These are phyloP conservation scores for Oncorhynchus gorbuscha DNA, from an alignment of 2,113 vertebrate species.

Conservation along the genomic window DNA sequence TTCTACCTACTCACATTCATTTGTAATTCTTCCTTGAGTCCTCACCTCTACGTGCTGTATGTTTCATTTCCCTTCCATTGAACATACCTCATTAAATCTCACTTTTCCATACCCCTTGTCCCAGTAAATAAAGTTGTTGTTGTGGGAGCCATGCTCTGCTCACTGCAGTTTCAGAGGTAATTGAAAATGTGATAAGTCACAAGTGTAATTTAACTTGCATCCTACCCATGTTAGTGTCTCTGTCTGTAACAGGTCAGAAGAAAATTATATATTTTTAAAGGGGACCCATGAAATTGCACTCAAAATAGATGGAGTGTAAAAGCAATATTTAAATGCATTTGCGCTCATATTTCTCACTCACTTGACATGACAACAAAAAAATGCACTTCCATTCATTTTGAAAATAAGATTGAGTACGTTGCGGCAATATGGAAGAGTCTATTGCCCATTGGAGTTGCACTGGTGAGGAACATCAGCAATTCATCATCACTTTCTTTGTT, in stretches of 20 bases:
- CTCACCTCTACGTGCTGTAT: conserved; percentile 34
- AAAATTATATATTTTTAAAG: conserved; percentile 93
- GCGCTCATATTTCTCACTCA: conserved; percentile 38
- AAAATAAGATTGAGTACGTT: neutral
- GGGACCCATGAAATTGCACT: conserved; percentile 85
- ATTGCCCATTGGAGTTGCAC: conserved; percentile 1
- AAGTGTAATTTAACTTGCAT: conserved; percentile 84
- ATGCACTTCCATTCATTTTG: conserved; percentile 5
- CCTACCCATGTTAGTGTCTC: conserved; percentile 80
- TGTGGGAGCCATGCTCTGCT: conserved; percentile 67
- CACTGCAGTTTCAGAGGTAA: conserved; percentile 81
- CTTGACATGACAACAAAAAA: conserved; percentile 30
- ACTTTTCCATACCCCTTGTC: conserved; percentile 64
- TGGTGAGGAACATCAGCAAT: conserved; percentile 3
- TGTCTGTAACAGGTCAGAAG: conserved; percentile 86
- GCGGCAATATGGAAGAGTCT: neutral
- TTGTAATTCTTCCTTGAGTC: conserved; percentile 20
- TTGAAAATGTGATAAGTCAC: conserved; percentile 85
- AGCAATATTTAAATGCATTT: conserved; percentile 93
- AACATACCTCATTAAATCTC: conserved; percentile 67
- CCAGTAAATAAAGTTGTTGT: conserved; percentile 77
- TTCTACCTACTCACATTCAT: conserved; percentile 27
- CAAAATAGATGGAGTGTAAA: conserved; percentile 89
- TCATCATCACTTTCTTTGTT: conserved; percentile 10
- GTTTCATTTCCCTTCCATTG: conserved; percentile 58